These are phyloP conservation scores for Colletes latitarsis DNA, from an alignment of 1,140 invertebrate genomes.

Conservation along the genomic window DNA sequence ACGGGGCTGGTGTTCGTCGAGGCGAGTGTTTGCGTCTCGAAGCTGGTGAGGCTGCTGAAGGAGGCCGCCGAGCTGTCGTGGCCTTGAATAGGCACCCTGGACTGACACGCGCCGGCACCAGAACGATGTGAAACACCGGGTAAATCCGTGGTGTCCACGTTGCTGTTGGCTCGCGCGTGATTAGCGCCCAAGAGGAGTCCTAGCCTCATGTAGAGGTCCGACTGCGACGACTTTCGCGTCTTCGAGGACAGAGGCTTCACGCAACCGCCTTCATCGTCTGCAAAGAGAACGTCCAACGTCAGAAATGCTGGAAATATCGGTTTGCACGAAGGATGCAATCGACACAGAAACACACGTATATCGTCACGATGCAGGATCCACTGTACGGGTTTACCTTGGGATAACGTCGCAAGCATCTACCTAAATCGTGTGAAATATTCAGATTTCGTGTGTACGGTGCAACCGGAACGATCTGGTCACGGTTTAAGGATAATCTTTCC, in stretches of 20 bases:
- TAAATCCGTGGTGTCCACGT: constrained; percentile 56
- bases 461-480: not conserved
- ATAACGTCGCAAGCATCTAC: not conserved
- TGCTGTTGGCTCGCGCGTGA: constrained; percentile 55
- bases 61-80: constrained; percentile 83
- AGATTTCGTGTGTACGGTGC: no score
- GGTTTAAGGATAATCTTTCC: not conserved
- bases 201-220: constrained; percentile 92
- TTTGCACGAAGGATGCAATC: not conserved
- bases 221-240: constrained; percentile 83
- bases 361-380: constrained; percentile 32
- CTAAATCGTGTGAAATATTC: not conserved
- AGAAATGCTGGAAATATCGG: not conserved
- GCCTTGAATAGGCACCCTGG: constrained; percentile 73
- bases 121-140: constrained; percentile 30
- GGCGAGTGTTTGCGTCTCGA: constrained; percentile 86
- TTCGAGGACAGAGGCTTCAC: constrained; percentile 83
- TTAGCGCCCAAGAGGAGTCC: constrained; percentile 88
- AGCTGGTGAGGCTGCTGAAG: constrained; percentile 87
- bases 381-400: not conserved
- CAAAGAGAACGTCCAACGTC: not conserved
- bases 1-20: constrained; percentile 93
- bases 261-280: constrained; percentile 87
- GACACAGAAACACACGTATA: constrained; percentile 14
- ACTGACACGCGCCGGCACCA: constrained; percentile 6